These are phyloP conservation scores for Chromobotia macracanthus DNA, from an alignment of 2,797 vertebrate genomes.

Conservation along the genomic window DNA sequence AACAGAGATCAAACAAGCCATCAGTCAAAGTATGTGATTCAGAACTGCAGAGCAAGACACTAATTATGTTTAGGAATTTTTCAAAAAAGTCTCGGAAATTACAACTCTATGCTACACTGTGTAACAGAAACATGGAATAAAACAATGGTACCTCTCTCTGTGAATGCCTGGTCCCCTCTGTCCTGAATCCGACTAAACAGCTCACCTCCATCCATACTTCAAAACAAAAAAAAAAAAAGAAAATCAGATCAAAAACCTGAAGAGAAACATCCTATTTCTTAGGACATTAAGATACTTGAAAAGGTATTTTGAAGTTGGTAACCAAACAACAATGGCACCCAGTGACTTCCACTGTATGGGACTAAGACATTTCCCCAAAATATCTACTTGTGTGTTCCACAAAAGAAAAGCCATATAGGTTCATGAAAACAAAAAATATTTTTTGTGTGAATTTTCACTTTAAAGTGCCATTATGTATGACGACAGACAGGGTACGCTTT, in stretches of 20 bases:
- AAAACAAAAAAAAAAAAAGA: slow-evolving; percentile 52
- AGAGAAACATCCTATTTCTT: too few species aligned
- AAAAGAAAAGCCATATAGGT: too few species aligned
- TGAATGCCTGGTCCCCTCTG: slow-evolving; percentile 97
- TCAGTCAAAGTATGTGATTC: neutral
- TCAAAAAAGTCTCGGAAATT: neutral
- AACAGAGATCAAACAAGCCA: neutral
- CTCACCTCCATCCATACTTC: slow-evolving; percentile 95
- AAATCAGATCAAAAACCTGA: neutral
- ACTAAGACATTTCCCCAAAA: too few species aligned
- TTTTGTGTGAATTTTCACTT: too few species aligned
- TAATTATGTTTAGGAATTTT: neutral
- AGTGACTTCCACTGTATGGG: too few species aligned
- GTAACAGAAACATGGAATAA: neutral
- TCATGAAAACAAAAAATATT: too few species aligned
- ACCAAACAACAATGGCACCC: too few species aligned
- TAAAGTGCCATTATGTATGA: too few species aligned
- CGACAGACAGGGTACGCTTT: too few species aligned
- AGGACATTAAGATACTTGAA: too few species aligned
- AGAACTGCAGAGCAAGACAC: neutral
- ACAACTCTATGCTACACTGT: neutral
- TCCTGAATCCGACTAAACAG: slow-evolving; percentile 97
- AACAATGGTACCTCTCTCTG: slow-evolving; percentile 85
- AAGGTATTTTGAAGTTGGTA: too few species aligned
- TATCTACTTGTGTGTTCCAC: too few species aligned